These are phyloP conservation scores for Xenopus tropicalis DNA, from an alignment of 2,113 vertebrate genomes.

Conservation along the genomic window UCB_Xtro_10.0 CM004445.2:55222001-55222500, in stretches of 20 bases:
- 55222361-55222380: too few relatives aligned
- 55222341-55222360: too few relatives aligned
- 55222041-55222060: slow-evolving; percentile 30
- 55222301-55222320: too few relatives aligned
- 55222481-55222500: too few relatives aligned
- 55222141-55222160: neutral
- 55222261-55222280: too few relatives aligned
- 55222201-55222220: neutral
- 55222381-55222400: too few relatives aligned
- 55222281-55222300: too few relatives aligned
- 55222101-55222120: slow-evolving; percentile 19
- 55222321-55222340: too few relatives aligned
- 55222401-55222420: too few relatives aligned
- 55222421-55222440: too few relatives aligned
- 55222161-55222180: neutral
- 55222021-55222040: slow-evolving; percentile 39
- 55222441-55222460: too few relatives aligned
- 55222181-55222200: neutral
- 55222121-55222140: neutral
- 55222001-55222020: slow-evolving; percentile 42
- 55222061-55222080: slow-evolving; percentile 20
- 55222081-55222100: slow-evolving; percentile 28
- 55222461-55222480: too few relatives aligned
- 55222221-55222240: neutral
- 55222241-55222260: neutral